A percentile compares a stretch with the other conserved stretches of the same genome.
phyloP scores from a whole-genome alignment of 2,797 vertebrate genomes.

The Xenops minutus region DNA sequence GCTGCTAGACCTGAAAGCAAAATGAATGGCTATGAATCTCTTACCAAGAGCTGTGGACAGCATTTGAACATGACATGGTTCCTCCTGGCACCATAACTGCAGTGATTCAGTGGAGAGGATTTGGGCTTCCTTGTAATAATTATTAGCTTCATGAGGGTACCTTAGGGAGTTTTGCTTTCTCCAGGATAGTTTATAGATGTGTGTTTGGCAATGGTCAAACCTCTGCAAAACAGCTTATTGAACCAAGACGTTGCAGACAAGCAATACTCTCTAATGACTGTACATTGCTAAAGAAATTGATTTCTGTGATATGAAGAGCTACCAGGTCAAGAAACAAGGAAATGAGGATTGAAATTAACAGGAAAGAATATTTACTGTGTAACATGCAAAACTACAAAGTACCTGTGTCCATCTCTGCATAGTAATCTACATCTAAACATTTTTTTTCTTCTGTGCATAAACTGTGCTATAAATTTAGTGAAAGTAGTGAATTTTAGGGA shows the following conservation, averaged over 20 bases:
- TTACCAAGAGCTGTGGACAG: neutral
- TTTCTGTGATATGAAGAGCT: neutral
- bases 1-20: neutral
- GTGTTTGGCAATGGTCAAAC: neutral
- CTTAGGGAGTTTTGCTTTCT: neutral
- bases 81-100: neutral
- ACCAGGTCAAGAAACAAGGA: neutral
- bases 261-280: neutral
- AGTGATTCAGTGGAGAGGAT: neutral
- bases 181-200: neutral
- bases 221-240: neutral
- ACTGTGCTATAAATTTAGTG: neutral
- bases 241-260: neutral
- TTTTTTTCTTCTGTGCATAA: neutral
- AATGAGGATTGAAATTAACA: neutral
- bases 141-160: neutral
- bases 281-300: accelerated
- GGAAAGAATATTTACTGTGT: neutral
- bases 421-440: neutral
- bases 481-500: neutral
- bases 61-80: neutral
- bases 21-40: neutral
- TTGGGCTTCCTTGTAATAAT: neutral
- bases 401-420: neutral
- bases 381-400: neutral